These are phyloP conservation scores for Aplysia californica DNA, from an alignment of 1,140 invertebrate species.

Conservation along the genomic window DNA sequence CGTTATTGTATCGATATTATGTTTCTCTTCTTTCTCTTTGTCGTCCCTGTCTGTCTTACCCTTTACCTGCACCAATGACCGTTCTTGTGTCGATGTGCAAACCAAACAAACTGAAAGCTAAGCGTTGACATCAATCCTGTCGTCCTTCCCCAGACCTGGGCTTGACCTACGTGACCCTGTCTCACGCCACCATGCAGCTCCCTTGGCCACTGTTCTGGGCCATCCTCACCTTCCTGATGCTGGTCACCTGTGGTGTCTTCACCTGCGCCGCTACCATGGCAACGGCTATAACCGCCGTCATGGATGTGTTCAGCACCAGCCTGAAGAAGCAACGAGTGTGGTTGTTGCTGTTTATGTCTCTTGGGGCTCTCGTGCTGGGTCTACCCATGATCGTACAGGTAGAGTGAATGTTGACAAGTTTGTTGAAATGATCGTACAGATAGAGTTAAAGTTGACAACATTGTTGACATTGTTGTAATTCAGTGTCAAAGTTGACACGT, in stretches of 20 bases:
- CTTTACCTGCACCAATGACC: no score
- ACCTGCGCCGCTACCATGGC: constrained; percentile 87
- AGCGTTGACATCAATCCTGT: no score
- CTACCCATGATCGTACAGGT: constrained; percentile 61
- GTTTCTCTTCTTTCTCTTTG: no score
- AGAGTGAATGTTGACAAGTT: no score
- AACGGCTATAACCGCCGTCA: constrained; percentile 78
- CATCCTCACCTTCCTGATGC: constrained; percentile 97
- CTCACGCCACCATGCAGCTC: constrained; percentile 94
- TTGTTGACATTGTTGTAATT: no score
- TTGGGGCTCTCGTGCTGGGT: constrained; percentile 54
- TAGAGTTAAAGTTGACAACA: no score
- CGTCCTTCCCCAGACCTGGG: constrained; percentile 29
- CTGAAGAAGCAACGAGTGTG: constrained; percentile 64
- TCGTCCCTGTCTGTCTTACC: no score
- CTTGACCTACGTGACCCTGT: constrained; percentile 75
- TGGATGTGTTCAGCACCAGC: constrained; percentile 75
- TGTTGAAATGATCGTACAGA: no score
- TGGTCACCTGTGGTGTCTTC: constrained; percentile 91
- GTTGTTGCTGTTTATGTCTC: constrained; percentile 51
- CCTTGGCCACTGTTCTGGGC: constrained; percentile 96
- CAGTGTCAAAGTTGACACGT: no score
- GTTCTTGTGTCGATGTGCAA: no score
- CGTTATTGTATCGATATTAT: no score
- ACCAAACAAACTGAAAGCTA: no score